phyloP scores from a whole-genome alignment of 2,797 vertebrate species.

The Sciurus carolinensis region DNA sequence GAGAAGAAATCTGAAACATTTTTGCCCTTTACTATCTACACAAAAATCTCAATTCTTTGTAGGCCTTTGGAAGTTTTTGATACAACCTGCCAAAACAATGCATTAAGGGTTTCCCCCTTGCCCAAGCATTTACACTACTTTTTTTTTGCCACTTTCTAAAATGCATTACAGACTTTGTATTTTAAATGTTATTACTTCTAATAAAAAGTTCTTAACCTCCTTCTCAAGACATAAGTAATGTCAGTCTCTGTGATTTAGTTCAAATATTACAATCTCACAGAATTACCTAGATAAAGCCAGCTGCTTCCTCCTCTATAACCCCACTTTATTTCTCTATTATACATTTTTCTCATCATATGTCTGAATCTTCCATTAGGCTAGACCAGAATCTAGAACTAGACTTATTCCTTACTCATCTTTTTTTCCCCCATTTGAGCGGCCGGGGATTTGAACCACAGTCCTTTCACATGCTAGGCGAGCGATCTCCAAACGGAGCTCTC shows the following conservation, averaged over 20 bases:
- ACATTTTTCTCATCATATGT: background rate
- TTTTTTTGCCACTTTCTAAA: slow-evolving; percentile 40
- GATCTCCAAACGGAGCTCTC: too few species aligned
- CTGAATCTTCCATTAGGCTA: slow-evolving; percentile 31
- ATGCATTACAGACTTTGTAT: background rate
- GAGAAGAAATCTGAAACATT: background rate
- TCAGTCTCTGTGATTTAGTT: slow-evolving; percentile 25
- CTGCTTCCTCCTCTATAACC: background rate
- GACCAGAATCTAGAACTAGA: slow-evolving; percentile 19
- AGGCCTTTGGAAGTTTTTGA: slow-evolving; percentile 34
- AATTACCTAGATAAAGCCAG: background rate
- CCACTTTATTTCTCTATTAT: background rate
- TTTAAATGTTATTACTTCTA: slow-evolving; percentile 48
- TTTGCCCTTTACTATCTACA: slow-evolving; percentile 29
- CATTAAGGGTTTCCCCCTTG: background rate
- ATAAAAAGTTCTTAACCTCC: slow-evolving; percentile 26
- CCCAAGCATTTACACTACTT: background rate
- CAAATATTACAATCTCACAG: slow-evolving; percentile 15
- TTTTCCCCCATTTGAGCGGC: too few species aligned
- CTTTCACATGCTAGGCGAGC: too few species aligned
- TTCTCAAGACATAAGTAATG: slow-evolving; percentile 10
- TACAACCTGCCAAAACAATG: background rate
- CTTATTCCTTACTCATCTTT: slow-evolving; percentile 23
- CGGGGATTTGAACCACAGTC: too few species aligned
- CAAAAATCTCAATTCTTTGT: slow-evolving; percentile 63